A percentile compares a stretch with the other conserved stretches of the same genome.
These are phyloP conservation scores for Botia almorhae DNA, from an alignment of 2,797 vertebrate species.

Conservation along the genomic window DNA sequence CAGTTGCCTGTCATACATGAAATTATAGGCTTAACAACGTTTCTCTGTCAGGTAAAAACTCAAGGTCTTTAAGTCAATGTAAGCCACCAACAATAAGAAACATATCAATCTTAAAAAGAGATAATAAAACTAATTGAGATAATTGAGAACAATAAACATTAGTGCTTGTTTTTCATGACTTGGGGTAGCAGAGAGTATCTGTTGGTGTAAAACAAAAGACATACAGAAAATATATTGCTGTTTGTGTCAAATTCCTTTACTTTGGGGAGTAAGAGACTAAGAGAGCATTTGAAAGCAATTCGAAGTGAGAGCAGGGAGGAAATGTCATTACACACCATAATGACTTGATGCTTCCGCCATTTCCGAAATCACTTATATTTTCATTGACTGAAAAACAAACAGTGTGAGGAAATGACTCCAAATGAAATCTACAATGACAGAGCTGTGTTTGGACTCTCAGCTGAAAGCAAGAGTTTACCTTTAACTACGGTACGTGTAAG, in stretches of 20 bases:
- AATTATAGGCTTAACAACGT: slow-evolving; percentile 16
- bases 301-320: slow-evolving; percentile 54
- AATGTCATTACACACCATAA: slow-evolving; percentile 56
- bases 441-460: slow-evolving; percentile 42
- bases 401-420: slow-evolving; percentile 48
- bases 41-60: not conserved
- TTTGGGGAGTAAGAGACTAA: slow-evolving; percentile 44
- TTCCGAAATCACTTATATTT: slow-evolving; percentile 46
- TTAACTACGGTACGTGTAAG: not conserved
- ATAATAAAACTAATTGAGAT: not conserved
- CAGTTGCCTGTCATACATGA: slow-evolving; percentile 43
- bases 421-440: slow-evolving; percentile 34
- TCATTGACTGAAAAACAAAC: slow-evolving; percentile 57
- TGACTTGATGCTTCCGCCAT: slow-evolving; percentile 52
- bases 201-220: slow-evolving; percentile 13
- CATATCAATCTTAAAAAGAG: not conserved
- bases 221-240: slow-evolving; percentile 14
- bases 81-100: not conserved
- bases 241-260: slow-evolving; percentile 49
- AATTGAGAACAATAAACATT: slow-evolving; percentile 22
- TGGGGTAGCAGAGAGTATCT: slow-evolving; percentile 22
- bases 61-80: not conserved
- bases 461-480: slow-evolving; percentile 52
- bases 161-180: slow-evolving; percentile 22
- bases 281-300: slow-evolving; percentile 41